Percentiles rank a stretch among this genome's conserved stretches.
Evolutionary conservation across 2,797 vertebrate species (phyloP).

Genomic region (Rhinatrema bivittatum): DNA sequence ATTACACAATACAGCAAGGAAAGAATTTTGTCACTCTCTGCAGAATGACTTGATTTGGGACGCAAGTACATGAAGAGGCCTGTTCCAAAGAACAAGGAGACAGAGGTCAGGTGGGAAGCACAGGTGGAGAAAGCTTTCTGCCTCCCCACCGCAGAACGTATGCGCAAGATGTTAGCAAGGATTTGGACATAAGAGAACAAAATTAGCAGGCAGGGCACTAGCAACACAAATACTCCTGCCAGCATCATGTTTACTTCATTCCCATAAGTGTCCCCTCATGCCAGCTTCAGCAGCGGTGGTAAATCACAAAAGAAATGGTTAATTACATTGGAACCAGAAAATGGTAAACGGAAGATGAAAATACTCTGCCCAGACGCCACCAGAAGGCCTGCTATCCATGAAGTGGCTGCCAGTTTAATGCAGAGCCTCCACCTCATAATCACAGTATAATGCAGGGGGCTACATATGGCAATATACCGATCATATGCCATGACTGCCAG

Average conservation of each 20-base stretch:
- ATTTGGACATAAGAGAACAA: constrained; percentile 16
- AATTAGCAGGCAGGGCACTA: not conserved
- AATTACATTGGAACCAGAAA: too few relatives aligned
- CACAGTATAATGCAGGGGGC: not conserved
- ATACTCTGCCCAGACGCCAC: not conserved
- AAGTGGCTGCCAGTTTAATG: not conserved
- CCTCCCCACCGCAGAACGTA: too few relatives aligned
- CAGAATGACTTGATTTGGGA: not conserved
- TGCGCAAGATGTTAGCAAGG: not conserved
- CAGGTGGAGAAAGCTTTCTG: too few relatives aligned
- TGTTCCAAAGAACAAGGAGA: not conserved
- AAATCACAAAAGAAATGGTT: constrained; percentile 36
- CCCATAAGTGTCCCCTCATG: not conserved
- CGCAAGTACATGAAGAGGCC: not conserved
- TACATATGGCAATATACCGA: constrained; percentile 16
- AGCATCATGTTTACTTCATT: constrained; percentile 7
- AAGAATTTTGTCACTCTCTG: not conserved
- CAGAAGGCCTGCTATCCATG: not conserved
- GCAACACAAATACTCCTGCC: not conserved
- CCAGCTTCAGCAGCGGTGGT: constrained; percentile 1
- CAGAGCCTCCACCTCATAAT: constrained; percentile 1
- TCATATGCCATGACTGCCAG: constrained; percentile 18
- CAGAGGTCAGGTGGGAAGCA: constrained; percentile 3
- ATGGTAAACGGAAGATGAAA: not conserved
- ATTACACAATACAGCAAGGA: too few relatives aligned